phyloP scores from a whole-genome alignment of 2,797 vertebrate species.

The Pantherophis vulpinus region DNA sequence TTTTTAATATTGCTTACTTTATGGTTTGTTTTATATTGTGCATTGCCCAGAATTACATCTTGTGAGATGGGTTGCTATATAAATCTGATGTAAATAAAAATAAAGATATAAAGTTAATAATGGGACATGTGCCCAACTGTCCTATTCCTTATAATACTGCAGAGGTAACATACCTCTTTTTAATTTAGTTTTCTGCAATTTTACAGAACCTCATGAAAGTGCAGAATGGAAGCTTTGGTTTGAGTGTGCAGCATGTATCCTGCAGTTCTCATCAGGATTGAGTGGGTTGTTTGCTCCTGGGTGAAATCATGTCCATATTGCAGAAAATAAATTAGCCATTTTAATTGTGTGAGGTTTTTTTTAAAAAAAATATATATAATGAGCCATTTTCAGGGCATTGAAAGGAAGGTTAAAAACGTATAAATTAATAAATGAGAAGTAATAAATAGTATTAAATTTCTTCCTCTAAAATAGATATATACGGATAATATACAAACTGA shows the following conservation, averaged over 20 bases:
- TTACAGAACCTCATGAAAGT: background rate
- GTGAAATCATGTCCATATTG: background rate
- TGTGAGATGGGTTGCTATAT: background rate
- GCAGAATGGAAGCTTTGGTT: background rate
- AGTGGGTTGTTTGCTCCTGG: background rate
- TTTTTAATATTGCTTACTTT: background rate
- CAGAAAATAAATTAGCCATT: background rate
- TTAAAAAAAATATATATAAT: background rate
- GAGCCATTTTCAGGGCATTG: background rate
- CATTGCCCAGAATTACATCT: background rate
- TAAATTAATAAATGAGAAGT: background rate
- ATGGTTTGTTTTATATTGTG: background rate
- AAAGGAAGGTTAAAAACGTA: background rate
- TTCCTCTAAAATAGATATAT: background rate
- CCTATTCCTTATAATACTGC: background rate
- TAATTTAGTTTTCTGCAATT: background rate
- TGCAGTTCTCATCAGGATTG: background rate
- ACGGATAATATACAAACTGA: background rate
- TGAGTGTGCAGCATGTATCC: background rate
- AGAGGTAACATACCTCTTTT: background rate
- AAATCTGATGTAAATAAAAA: background rate
- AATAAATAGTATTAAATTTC: background rate
- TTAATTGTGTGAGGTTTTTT: background rate
- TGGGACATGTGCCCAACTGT: background rate
- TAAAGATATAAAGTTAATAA: background rate